These are phyloP conservation scores for Gymnoscelis rufifasciata DNA, from an alignment of 2,888 invertebrate genomes.

Conservation along the genomic window DNA sequence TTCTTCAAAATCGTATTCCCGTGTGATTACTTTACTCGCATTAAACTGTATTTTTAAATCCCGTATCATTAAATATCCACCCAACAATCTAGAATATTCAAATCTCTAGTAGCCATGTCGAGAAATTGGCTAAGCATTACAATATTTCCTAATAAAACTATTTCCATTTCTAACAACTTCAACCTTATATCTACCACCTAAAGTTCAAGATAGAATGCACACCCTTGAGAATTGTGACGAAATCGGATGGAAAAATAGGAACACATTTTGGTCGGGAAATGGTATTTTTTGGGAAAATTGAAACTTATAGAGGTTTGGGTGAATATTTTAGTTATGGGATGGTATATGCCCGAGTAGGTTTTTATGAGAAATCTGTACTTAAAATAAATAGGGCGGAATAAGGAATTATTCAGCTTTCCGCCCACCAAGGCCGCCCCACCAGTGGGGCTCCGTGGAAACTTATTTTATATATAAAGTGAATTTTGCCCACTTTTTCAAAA, in stretches of 20 bases:
- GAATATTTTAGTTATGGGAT: slow-evolving; percentile 2
- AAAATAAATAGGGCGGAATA: too few relatives aligned
- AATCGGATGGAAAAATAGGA: slow-evolving; percentile 17
- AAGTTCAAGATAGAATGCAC: not conserved
- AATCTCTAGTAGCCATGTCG: slow-evolving; percentile 1
- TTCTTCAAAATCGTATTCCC: too few relatives aligned
- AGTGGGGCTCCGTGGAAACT: too few relatives aligned
- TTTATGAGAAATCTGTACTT: not conserved
- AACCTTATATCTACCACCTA: not conserved
- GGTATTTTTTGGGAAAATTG: slow-evolving; percentile 14
- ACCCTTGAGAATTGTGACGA: slow-evolving; percentile 1
- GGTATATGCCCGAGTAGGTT: not conserved
- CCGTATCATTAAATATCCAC: slow-evolving; percentile 2
- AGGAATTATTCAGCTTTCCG: too few relatives aligned
- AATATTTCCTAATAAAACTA: slow-evolving; percentile 9
- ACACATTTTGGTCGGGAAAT: slow-evolving; percentile 15
- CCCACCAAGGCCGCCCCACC: too few relatives aligned
- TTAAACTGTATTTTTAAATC: too few relatives aligned
- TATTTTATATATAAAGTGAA: too few relatives aligned
- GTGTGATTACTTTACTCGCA: too few relatives aligned
- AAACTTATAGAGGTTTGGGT: slow-evolving; percentile 4
- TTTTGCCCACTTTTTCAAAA: too few relatives aligned
- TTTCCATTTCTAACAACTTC: not conserved
- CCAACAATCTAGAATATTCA: slow-evolving; percentile 4
- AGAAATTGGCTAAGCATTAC: slow-evolving; percentile 14